These are phyloP conservation scores for Stenodera caucasica DNA, from an alignment of 2,888 invertebrate species.

Conservation along the genomic window DNA sequence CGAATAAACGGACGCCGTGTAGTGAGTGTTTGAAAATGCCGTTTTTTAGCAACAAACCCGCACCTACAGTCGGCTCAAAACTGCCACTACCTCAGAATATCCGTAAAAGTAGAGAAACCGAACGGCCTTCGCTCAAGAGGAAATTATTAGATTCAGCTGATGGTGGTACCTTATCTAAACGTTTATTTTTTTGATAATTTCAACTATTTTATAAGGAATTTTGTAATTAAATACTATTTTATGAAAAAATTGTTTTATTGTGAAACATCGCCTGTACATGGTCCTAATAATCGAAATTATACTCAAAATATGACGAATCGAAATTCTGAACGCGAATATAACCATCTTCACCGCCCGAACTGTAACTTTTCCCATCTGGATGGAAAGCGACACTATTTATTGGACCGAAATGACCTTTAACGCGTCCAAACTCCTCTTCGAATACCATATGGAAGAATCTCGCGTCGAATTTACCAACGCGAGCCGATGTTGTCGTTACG, in stretches of 20 bases:
- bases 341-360: constrained; percentile 98
- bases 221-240: not conserved
- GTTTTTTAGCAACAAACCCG: constrained; percentile 89
- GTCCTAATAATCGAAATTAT: constrained; percentile 82
- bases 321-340: constrained; percentile 95
- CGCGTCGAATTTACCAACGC: constrained; percentile 96
- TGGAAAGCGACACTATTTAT: constrained; percentile 98
- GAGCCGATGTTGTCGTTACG: constrained; percentile 91
- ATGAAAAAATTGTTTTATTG: constrained; percentile 1
- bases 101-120: constrained; percentile 60
- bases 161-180: constrained; percentile 69
- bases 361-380: constrained; percentile 95
- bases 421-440: constrained; percentile 94
- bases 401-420: constrained; percentile 99
- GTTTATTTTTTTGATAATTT: constrained; percentile 65
- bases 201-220: not conserved
- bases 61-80: constrained; percentile 81
- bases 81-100: constrained; percentile 77
- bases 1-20: constrained; percentile 78
- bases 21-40: constrained; percentile 84
- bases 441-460: constrained; percentile 93
- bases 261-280: not conserved
- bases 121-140: constrained; percentile 73
- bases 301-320: constrained; percentile 95
- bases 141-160: constrained; percentile 73